Base-by-base conservation (phyloP, 2,113 vertebrate species). In the Phylloscopus whistleri region DNA sequence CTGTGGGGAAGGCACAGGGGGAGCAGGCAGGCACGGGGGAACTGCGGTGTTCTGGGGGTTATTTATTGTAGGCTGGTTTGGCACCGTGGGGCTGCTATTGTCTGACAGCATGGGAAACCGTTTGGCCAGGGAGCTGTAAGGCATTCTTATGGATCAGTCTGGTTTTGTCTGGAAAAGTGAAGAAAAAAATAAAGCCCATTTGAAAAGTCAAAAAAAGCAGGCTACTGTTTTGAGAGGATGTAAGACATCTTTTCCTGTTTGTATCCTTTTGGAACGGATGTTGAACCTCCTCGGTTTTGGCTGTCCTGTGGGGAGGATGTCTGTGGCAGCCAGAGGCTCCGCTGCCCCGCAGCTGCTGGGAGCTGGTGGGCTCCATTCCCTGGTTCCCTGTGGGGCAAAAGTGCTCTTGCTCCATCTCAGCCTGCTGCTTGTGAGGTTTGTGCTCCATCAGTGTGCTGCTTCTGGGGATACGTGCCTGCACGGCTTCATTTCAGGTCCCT, bases 231-330 rank as follows among this genome's bases (percentile, higher is more conserved):
- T 58, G 31, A 68, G 56, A 93, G 69, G 66, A 13, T 3, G 22
- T 46, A 55, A 81, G 77, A 15, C 48, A 26, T 72, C 48, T 87
- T 92, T 93, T 96, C 87, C 90, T 87, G 69, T 78, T 87, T 35
- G 30, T 55, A 21, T 87, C 43, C 60, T 89, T 77, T 87, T 27
- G 43, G 77, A 87, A 30, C 0, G 16, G 84, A 62, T 77, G 22
- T 17, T 15, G 48, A 78, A 60, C 55, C 76, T 62, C 19, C 55
- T 59, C 43, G 0, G 37, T 69, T 87, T 44, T 30, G 43, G 10
- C 51, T 31, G 26, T 8, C 46, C 68, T 10, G 13, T 10, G 20
- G 20, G 81, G 53, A 72, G 12, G 52, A 26, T 64, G 70, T 41
- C 33, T 63, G 60, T 2, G 4, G 39, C 48, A 35, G 63, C 53